Evolutionary conservation across 1,140 invertebrate genomes (phyloP).

Genomic region (Nylanderia fulva): DNA sequence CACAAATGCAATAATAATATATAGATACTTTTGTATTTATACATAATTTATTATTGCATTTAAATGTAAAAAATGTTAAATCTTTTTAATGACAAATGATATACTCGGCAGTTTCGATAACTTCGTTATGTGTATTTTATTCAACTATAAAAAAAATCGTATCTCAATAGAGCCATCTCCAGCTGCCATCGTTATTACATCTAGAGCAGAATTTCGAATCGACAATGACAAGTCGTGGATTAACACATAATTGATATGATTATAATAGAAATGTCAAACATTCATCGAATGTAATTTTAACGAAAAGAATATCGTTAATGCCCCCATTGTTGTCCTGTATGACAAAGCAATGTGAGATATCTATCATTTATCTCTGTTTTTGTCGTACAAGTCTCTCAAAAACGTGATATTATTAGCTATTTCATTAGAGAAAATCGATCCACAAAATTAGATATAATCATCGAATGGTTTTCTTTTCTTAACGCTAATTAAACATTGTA

Average conservation of each 20-base stretch:
- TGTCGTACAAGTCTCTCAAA: neutral
- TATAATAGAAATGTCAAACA: constrained; percentile 13
- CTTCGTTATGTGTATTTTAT: neutral
- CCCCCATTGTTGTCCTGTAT: constrained; percentile 3
- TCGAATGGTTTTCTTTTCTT: neutral
- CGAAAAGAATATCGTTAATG: constrained; percentile 6
- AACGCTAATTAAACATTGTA: neutral
- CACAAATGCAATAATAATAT: constrained; percentile 11
- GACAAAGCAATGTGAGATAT: constrained; percentile 9
- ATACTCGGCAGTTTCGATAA: neutral
- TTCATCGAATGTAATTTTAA: constrained; percentile 1
- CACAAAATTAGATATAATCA: neutral
- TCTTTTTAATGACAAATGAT: neutral
- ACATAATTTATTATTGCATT: neutral
- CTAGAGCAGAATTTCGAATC: neutral
- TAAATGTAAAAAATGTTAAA: constrained; percentile 4
- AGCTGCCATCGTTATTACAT: neutral
- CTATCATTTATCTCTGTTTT: neutral
- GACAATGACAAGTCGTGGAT: neutral
- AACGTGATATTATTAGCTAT: neutral
- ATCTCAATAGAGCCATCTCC: neutral
- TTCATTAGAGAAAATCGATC: constrained; percentile 5
- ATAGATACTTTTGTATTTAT: too few relatives aligned
- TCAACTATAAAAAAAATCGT: constrained; percentile 8
- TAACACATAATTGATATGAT: constrained; percentile 21